phyloP scores from a whole-genome alignment of 2,888 invertebrate species.

The Caenorhabditis sulstoni region DNA sequence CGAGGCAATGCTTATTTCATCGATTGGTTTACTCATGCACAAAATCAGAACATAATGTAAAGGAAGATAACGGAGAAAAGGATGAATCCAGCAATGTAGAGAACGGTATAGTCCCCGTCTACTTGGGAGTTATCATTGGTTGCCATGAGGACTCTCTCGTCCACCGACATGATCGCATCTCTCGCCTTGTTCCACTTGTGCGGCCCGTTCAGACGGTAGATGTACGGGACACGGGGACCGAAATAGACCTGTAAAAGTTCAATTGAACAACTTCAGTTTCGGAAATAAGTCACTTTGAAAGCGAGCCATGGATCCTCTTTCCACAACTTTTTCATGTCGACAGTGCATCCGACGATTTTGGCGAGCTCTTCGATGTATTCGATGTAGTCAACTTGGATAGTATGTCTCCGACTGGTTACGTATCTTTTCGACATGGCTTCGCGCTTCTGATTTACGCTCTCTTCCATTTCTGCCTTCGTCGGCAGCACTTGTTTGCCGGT shows the following conservation, averaged over 20 bases:
- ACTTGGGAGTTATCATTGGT: slow-evolving; percentile 50
- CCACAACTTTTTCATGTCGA: slow-evolving; percentile 45
- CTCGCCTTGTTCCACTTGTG: slow-evolving; percentile 70
- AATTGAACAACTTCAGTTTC: too few species aligned
- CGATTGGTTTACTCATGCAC: background rate
- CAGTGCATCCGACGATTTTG: slow-evolving; percentile 77
- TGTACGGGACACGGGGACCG: slow-evolving; percentile 69
- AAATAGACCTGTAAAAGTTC: too few species aligned
- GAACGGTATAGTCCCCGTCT: slow-evolving; percentile 36
- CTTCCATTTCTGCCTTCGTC: slow-evolving; percentile 76
- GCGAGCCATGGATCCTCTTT: slow-evolving; percentile 49
- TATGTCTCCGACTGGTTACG: slow-evolving; percentile 80
- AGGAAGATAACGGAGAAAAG: background rate
- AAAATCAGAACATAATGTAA: slow-evolving; percentile 7
- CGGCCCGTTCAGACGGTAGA: slow-evolving; percentile 72
- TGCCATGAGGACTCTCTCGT: slow-evolving; percentile 51
- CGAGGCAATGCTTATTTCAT: too few species aligned
- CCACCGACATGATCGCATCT: slow-evolving; percentile 64
- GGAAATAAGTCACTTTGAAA: too few species aligned
- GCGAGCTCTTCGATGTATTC: slow-evolving; percentile 82
- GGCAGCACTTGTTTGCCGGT: slow-evolving; percentile 60
- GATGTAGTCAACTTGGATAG: slow-evolving; percentile 81
- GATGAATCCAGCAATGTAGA: slow-evolving; percentile 27
- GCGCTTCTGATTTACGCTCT: slow-evolving; percentile 79
- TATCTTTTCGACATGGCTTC: slow-evolving; percentile 70